A percentile compares a stretch with the other conserved stretches of the same genome.
Evolutionary conservation across 2,113 vertebrate species (phyloP).

Genomic region (Charina bottae): DNA sequence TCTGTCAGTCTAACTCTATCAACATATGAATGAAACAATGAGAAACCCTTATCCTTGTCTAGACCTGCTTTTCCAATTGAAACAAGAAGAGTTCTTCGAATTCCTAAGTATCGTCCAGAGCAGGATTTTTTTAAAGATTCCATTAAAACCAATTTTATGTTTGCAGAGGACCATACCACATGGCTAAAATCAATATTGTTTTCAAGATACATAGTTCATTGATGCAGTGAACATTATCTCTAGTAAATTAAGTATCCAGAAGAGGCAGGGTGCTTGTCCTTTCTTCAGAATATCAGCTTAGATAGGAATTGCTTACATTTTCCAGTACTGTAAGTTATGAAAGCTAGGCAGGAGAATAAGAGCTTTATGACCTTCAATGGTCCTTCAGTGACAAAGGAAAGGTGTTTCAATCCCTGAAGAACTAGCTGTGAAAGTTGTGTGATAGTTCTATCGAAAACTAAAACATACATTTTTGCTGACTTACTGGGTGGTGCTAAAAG

Average conservation of each 20-base stretch:
- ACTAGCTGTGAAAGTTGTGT: neutral
- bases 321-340: conserved; percentile 41
- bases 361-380: neutral
- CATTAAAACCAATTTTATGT: conserved; percentile 60
- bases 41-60: conserved; percentile 49
- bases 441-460: neutral
- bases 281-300: conserved; percentile 35
- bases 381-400: neutral
- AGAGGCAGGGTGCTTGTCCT: conserved; percentile 12
- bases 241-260: conserved; percentile 48
- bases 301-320: conserved; percentile 31
- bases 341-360: neutral
- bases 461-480: neutral
- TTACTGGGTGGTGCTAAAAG: neutral
- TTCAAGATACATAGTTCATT: conserved; percentile 47
- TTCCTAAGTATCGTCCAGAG: conserved; percentile 48
- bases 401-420: neutral
- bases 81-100: conserved; percentile 38
- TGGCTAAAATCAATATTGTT: conserved; percentile 54
- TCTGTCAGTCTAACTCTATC: conserved; percentile 57
- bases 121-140: conserved; percentile 16
- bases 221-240: conserved; percentile 57
- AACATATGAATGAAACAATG: conserved; percentile 45
- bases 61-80: conserved; percentile 39
- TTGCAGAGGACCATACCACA: conserved; percentile 46